Evolutionary conservation across 2,113 vertebrate genomes (phyloP).

Genomic region (Galbula dea): DNA sequence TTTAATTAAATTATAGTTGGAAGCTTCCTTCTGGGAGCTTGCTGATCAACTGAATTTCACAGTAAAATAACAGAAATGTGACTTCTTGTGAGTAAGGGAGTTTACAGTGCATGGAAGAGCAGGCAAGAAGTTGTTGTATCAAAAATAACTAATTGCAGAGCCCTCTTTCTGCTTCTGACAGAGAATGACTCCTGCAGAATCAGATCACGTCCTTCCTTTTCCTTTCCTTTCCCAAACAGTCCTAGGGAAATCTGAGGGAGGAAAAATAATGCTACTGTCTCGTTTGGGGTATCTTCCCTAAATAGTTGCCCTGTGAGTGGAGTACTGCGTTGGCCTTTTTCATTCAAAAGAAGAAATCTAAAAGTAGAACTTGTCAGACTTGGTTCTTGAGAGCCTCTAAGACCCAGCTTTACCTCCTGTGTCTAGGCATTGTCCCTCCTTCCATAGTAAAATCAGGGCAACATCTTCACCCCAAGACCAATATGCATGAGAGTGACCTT

Average conservation of each 20-base stretch:
- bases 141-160: background rate
- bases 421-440: background rate
- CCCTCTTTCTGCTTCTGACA: background rate
- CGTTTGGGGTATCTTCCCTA: background rate
- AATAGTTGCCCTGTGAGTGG: background rate
- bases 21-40: conserved; percentile 58
- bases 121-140: conserved; percentile 18
- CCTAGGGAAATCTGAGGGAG: background rate
- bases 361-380: background rate
- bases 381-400: background rate
- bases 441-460: background rate
- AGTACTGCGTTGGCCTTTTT: background rate
- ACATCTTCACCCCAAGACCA: rapidly evolving
- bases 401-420: background rate
- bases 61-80: conserved; percentile 50
- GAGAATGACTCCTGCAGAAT: background rate
- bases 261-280: background rate
- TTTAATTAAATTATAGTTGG: conserved; percentile 70
- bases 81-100: conserved; percentile 16
- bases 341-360: background rate
- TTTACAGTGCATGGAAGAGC: background rate
- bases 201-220: background rate
- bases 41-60: conserved; percentile 48
- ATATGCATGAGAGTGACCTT: rapidly evolving
- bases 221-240: background rate